Base-by-base conservation (phyloP, 2,113 vertebrate genomes). In the Agelaius phoeniceus region DNA sequence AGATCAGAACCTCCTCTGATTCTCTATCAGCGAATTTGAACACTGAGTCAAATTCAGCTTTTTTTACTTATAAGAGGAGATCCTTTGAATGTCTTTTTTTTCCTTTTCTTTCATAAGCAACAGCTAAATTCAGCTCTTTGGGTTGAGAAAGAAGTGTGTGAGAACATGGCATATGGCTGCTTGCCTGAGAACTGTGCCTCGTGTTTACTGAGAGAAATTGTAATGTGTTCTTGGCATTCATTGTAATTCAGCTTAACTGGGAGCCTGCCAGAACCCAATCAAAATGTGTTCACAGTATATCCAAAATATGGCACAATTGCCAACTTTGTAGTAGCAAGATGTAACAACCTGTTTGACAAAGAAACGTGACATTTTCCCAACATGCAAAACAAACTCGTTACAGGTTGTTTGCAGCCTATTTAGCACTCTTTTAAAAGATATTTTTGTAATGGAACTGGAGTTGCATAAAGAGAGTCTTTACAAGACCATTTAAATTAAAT, bases 261-360 rank as follows among this genome's bases (percentile, higher is more conserved):
- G 90, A 96, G 87, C 75, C 82, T 97, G 95, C 94, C 96, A 97
- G 94, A 67, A 41, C 63, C 68, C 55, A 86, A 93, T 93, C 92
- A 86, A 48, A 96, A 91, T 86, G 75, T 91, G 90, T 93, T 96
- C 84, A 77, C 87, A 87, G 93, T 84, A 91, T 85, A 90, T 67
- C 79, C 93, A 74, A 94, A 96, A 91, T 83, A 96, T 9, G 2
- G 71, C 81, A 41, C 68, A 77, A 88, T 81, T 90, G 95, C 93
- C 93, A 95, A 77, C 51, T 58, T 43, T 44, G 61, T 91, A 96
- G 93, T 90, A 95, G 90, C 87, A 63, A 71, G 68, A 94, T 83
- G 51, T 58, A 85, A 55, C 82, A 71, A 85, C 75, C 71, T 94
- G 89, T 39, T 95, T 77, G 46, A 82, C 63, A 83, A 77, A 66